Evolutionary conservation across 2,888 invertebrate species (phyloP), one percentile per base, ranked within the genome.

Genomic region (Ophion slaviceki): DNA sequence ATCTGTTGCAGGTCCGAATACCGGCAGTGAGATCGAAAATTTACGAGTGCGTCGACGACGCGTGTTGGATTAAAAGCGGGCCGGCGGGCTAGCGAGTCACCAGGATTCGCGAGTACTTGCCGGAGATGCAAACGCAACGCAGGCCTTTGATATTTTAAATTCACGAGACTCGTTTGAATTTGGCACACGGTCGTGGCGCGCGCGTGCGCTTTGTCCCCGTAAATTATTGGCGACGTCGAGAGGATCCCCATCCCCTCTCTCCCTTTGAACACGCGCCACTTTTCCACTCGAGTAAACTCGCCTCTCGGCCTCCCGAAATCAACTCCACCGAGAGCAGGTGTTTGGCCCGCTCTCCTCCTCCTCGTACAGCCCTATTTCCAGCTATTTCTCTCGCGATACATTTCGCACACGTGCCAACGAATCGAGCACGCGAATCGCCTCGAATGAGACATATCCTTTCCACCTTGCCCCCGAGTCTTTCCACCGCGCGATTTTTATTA

Each of bases 1-100:
- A 6, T 78, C 24, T 84, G 78, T 85, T 85, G n/a, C 85, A 85
- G 85, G 81, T 62, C 59, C 61, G 72, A 72, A 68, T 70, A 74
- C 8, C 57, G 57, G 47, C 53, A 45, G 62, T 68, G 57, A 57
- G 62, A 70, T 68, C 70, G 70, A 75, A 81, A 85, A 82, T 82
- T 78, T 62, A 20, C 70, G 70, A 57, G 81, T 79, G 72, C 36
- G 2, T 57, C 24, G 10, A 64, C 14, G 32, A 28, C 2, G 70
- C 28, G 77, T 17, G 61, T 24, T 11, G n/a, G 17, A 11, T 8
- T n/a, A 11, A n/a, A 2, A 68, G 24, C 66, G 32, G 32, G 66
- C 17, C 6, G 20, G 40, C 5, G 4, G 4, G 28, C 64, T 28
- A 28, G 20, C 61, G 64, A 14, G 11, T 32, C 17, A 32, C 36